Base-by-base conservation (phyloP, 2,797 vertebrate species). In the Malurus leucopterus region DNA sequence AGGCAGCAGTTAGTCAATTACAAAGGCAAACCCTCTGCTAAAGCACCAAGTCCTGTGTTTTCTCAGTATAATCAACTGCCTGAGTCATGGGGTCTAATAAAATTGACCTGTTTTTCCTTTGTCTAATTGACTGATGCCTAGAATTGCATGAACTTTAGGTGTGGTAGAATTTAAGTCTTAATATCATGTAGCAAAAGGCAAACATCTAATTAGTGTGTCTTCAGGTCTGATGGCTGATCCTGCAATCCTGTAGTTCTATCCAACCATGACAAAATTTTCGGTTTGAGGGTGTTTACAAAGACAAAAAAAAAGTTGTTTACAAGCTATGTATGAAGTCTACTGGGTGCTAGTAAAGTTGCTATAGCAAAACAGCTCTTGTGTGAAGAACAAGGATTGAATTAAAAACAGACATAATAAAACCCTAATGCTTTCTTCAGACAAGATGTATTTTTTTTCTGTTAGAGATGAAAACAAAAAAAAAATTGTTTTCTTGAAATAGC, bases 61-160 rank as follows among this genome's bases (percentile, higher is more conserved):
- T 93, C 93, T 97, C 95, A 96, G 90, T 65, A 61, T 96, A 96
- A 97, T 96, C 94, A 96, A 96, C 95, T 91, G 86, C 51, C 90
- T 86, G 65, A 95, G 76, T 95, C 93, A 93, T 64, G 54, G 44
- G 95, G 69, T 91, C 83, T 94, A 95, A 95, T 84, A 96, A 97
- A 97, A 96, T 95, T 95, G 93, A 95, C 90, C 94, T 96, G 84
- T 84, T 95, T 94, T 92, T 84, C 63, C 74, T 94, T 88, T 81
- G 72, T 92, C 62, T 93, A 96, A 96, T 88, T 96, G 94, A 96
- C 90, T 92, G 91, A 96, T 94, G 87, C 72, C 79, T 95, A 50
- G 44, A 93, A 95, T 76, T 95, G 87, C 76, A 96, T 86, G 95
- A 97, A 96, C 93, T 93, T 96, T 92, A 95, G 63, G 54, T 95